phyloP scores from a whole-genome alignment of 1,140 invertebrate species.

The Leguminivora glycinivorella region DNA sequence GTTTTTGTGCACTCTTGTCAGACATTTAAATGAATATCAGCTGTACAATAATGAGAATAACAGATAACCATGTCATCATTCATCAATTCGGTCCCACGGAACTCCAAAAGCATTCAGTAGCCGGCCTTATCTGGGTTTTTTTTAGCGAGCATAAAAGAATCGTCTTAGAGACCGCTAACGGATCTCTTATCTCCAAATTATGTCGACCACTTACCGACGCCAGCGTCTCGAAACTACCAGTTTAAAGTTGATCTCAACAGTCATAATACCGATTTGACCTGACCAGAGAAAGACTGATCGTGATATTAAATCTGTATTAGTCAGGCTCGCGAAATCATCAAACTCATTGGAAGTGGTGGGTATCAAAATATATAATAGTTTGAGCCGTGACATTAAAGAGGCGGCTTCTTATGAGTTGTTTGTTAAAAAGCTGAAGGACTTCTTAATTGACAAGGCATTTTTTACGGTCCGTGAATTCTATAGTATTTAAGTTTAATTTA shows the following conservation, averaged over 20 bases:
- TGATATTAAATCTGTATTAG: no score
- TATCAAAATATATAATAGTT: no score
- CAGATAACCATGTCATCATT: conserved; percentile 13
- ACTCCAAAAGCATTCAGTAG: conserved; percentile 24
- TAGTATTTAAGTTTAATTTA: no score
- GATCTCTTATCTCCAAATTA: neutral
- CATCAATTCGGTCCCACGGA: neutral
- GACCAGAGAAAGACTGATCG: no score
- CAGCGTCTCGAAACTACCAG: neutral
- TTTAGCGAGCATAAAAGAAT: conserved; percentile 19
- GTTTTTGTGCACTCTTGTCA: neutral
- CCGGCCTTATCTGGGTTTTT: conserved; percentile 11
- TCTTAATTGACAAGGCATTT: no score
- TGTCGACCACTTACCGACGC: neutral
- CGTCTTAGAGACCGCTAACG: conserved; percentile 20
- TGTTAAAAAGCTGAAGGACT: no score
- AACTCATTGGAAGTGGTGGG: no score
- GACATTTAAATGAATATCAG: neutral
- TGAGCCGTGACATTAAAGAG: no score
- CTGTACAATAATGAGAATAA: conserved; percentile 1
- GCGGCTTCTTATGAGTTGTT: no score
- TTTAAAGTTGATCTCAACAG: neutral
- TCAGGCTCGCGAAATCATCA: no score
- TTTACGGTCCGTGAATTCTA: no score
- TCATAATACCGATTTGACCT: no score